Evolutionary conservation across 2,888 invertebrate genomes (phyloP).

Genomic region (Drosophila falleni): DNA sequence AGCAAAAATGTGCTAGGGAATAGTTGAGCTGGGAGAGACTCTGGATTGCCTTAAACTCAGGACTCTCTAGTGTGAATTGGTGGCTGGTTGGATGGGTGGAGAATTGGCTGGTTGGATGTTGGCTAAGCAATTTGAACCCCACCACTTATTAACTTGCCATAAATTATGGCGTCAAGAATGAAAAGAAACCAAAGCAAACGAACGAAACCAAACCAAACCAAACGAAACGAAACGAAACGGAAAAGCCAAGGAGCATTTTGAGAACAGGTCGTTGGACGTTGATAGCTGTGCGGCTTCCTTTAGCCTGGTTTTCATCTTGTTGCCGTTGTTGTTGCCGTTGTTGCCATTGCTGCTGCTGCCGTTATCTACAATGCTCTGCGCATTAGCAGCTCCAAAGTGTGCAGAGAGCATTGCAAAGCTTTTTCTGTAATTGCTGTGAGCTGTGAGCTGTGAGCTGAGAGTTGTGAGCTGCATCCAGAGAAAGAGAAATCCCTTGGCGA

Average conservation of each 20-base stretch:
- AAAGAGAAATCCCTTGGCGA: conserved; percentile 18
- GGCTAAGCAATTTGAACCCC: conserved; percentile 40
- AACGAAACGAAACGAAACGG: conserved; percentile 41
- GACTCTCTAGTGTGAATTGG: not conserved
- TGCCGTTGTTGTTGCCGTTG: conserved; percentile 1
- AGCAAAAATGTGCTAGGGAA: conserved; percentile 22
- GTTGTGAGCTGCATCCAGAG: conserved; percentile 9
- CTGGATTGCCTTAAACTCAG: not conserved
- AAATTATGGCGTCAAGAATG: conserved; percentile 46
- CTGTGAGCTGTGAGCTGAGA: conserved; percentile 16
- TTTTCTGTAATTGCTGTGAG: conserved; percentile 67
- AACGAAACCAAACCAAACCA: conserved; percentile 18
- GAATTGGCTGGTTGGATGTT: not conserved
- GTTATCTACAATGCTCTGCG: conserved; percentile 36
- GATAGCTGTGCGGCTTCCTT: conserved; percentile 59
- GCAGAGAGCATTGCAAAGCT: conserved; percentile 48
- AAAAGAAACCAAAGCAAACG: conserved; percentile 23
- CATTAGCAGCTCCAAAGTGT: conserved; percentile 55
- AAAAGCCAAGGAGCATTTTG: conserved; percentile 40
- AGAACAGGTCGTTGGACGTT: conserved; percentile 70
- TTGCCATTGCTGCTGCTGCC: not conserved
- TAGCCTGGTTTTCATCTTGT: conserved; percentile 56
- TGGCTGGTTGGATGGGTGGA: not conserved
- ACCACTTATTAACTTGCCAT: conserved; percentile 59
- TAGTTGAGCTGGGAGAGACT: not conserved